phyloP scores from a whole-genome alignment of 2,888 invertebrate genomes.

The Creontiades dilutus region DNA sequence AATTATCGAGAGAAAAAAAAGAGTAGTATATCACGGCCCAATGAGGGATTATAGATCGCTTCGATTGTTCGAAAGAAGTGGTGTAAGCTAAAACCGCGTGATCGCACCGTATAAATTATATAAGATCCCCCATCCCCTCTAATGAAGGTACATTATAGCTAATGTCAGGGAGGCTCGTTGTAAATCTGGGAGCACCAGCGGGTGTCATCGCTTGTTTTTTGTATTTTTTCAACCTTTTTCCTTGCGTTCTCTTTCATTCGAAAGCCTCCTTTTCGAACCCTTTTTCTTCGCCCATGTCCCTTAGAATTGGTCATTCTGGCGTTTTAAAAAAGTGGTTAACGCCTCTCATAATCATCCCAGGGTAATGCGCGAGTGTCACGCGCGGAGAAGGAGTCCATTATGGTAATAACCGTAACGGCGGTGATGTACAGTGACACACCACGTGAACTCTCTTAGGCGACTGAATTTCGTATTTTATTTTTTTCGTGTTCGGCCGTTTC shows the following conservation, averaged over 20 bases:
- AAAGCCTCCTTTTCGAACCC: background rate
- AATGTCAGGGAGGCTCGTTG: conserved; percentile 59
- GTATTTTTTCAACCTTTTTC: background rate
- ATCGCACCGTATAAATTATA: conserved; percentile 61
- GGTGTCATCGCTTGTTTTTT: conserved; percentile 57
- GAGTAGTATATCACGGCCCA: conserved; percentile 24
- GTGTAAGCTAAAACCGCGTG: conserved; percentile 61
- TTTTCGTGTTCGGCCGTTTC: conserved; percentile 5
- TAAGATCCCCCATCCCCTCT: conserved; percentile 29
- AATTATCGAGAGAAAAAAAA: conserved; percentile 47
- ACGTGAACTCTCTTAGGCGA: conserved; percentile 26
- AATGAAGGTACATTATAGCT: conserved; percentile 68
- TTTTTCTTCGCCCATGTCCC: conserved; percentile 40
- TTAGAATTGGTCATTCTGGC: conserved; percentile 34
- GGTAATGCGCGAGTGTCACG: conserved; percentile 62
- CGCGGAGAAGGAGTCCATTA: conserved; percentile 16
- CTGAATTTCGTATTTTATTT: too few relatives aligned
- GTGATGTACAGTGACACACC: conserved; percentile 58
- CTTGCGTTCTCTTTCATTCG: conserved; percentile 1
- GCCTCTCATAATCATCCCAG: conserved; percentile 47
- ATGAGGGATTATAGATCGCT: conserved; percentile 49
- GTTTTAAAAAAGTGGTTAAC: conserved; percentile 47
- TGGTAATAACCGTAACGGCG: conserved; percentile 38
- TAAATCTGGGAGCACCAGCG: conserved; percentile 59
- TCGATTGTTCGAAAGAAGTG: conserved; percentile 47